Evolutionary conservation across 2,797 vertebrate genomes (phyloP), one percentile per base, ranked within the genome.

Genomic region (Salarias fasciatus): DNA sequence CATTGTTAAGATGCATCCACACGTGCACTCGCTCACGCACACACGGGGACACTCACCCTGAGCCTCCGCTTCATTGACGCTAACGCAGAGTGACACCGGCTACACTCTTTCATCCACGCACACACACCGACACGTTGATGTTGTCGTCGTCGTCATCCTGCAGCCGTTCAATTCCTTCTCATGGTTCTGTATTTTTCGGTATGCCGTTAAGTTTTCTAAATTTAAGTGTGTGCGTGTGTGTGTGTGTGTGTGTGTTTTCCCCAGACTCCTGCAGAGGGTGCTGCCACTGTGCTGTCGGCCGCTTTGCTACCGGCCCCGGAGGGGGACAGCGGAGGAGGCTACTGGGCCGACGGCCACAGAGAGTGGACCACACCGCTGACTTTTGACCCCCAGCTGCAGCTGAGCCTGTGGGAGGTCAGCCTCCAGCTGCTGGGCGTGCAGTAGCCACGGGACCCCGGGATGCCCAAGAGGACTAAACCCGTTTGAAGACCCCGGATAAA

Each of bases 261-360:
- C 44, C 84, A 98, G 96, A 95, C 88, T 63, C 90, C 93, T 12
- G 90, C 90, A 2, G 93, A 97, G 82, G 96, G 94, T 8, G 92
- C 94, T 31, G 89, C 89, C 75, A 94, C 93, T 0, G 92, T 90
- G 3, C 67, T 95, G 53, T 92, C 92, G 12, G 86, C 92, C 0
- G 93, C 93, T 0, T 88, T 94, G 2, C 87, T 93, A 0, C 92
- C 93, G 0, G 86, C 88, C 44, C 72, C 95, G 72, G 94, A 96
- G 82, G 94, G 94, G 1, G 93, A 76, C 33, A 29, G 65, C 11
- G 82, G 93, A 0, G 94, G 94, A 76, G 92, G 90, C 72, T 96
- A 95, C 86, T 89, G 95, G 69, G 92, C 89, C 76, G 93, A 94
- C 10, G 94, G 95, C 54, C 48, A 67, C 45, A 89, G 83, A 67